Evolutionary conservation across 2,797 vertebrate genomes (phyloP).

Genomic region (Eulemur mongoz): DNA sequence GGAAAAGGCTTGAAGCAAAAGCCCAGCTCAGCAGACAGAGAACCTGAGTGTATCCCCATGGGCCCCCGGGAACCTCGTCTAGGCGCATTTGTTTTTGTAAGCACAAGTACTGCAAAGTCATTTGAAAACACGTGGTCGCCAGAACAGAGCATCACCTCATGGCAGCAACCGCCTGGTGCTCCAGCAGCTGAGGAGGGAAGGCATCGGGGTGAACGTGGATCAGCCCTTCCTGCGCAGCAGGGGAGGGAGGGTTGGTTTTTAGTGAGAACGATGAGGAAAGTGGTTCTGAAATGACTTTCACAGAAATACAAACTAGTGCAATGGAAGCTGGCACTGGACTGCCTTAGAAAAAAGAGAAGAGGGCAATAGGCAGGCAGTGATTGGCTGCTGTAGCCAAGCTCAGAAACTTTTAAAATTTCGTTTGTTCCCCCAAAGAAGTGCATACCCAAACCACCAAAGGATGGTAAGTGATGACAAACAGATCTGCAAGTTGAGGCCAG

Average conservation of each 20-base stretch:
- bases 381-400: not conserved
- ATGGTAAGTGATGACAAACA: not conserved
- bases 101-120: not conserved
- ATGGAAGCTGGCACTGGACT: not conserved
- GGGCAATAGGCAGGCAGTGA: not conserved
- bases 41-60: not conserved
- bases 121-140: not conserved
- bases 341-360: not conserved
- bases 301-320: slow-evolving; percentile 51
- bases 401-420: not conserved
- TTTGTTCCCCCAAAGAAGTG: not conserved
- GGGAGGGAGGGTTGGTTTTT: slow-evolving; percentile 14
- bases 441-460: not conserved
- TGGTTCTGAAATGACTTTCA: slow-evolving; percentile 39
- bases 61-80: not conserved
- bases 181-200: not conserved
- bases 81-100: slow-evolving; percentile 8
- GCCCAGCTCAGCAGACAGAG: not conserved
- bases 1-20: not conserved
- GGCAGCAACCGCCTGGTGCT: not conserved
- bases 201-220: not conserved
- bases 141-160: not conserved
- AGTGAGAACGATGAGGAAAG: not conserved
- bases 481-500: not conserved
- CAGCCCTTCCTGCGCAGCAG: not conserved